These are phyloP conservation scores for Euplagia quadripunctaria DNA, from an alignment of 2,888 invertebrate genomes.

Conservation along the genomic window DNA sequence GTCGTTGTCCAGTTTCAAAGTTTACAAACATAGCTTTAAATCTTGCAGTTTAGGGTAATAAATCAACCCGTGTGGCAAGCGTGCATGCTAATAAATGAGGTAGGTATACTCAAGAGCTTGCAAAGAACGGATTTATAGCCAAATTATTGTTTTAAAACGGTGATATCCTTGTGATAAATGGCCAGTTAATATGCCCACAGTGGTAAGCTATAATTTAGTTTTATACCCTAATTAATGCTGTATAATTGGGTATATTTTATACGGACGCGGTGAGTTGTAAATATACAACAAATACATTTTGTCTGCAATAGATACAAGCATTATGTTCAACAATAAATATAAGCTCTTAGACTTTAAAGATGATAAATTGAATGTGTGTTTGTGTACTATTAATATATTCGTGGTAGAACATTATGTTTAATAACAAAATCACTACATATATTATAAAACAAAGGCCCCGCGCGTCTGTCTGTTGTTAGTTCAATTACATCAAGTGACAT, in stretches of 20 bases:
- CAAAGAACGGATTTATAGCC: constrained; percentile 44
- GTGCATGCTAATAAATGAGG: constrained; percentile 58
- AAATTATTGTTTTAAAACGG: constrained; percentile 57
- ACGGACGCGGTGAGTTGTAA: not conserved
- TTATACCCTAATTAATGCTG: constrained; percentile 60
- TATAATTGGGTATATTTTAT: constrained; percentile 58
- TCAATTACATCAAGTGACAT: too few species aligned
- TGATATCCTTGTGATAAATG: constrained; percentile 40
- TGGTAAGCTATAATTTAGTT: constrained; percentile 58
- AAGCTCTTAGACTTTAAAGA: not conserved
- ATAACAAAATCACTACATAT: too few species aligned
- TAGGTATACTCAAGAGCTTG: constrained; percentile 53
- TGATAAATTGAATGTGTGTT: not conserved
- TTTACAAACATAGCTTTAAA: constrained; percentile 57
- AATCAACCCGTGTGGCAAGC: constrained; percentile 56
- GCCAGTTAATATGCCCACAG: constrained; percentile 58
- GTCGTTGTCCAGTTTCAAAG: constrained; percentile 42
- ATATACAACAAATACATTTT: not conserved
- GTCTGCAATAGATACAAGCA: not conserved
- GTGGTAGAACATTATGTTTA: not conserved
- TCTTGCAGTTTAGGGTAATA: constrained; percentile 54
- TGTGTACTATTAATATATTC: not conserved
- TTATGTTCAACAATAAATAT: not conserved
- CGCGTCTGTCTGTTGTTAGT: too few species aligned
- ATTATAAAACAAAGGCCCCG: too few species aligned